phyloP scores from a whole-genome alignment of 2,888 invertebrate species.

The Unio delphinus region DNA sequence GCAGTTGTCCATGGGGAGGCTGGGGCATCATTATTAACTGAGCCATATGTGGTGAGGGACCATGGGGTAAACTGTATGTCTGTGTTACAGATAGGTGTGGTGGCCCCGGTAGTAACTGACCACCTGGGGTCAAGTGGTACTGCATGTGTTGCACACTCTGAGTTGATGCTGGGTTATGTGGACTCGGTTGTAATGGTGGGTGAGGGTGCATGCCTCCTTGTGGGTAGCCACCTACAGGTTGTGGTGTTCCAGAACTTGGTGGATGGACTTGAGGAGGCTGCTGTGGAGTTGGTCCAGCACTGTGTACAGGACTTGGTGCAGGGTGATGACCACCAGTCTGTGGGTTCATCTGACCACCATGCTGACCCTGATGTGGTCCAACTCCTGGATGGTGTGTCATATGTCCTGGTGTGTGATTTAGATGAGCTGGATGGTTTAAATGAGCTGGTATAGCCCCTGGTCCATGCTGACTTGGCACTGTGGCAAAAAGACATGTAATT shows the following conservation, averaged over 20 bases:
- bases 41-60: constrained; percentile 25
- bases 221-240: constrained; percentile 36
- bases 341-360: constrained; percentile 36
- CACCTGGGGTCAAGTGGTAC: constrained; percentile 21
- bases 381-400: constrained; percentile 19
- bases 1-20: constrained; percentile 31
- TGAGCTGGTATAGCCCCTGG: constrained; percentile 22
- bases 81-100: constrained; percentile 26
- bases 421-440: constrained; percentile 23
- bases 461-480: no score
- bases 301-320: constrained; percentile 51
- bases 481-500: no score
- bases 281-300: constrained; percentile 14
- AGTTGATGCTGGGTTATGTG: constrained; percentile 54
- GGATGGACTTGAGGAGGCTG: constrained; percentile 45
- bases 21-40: constrained; percentile 53
- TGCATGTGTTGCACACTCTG: constrained; percentile 36
- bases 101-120: constrained; percentile 17
- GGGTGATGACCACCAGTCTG: constrained; percentile 39
- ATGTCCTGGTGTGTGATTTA: background rate
- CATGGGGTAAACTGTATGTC: constrained; percentile 24
- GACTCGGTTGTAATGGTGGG: constrained; percentile 53
- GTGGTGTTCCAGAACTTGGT: constrained; percentile 51
- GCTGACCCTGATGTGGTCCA: constrained; percentile 15
- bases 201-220: constrained; percentile 36